A percentile compares a stretch with the other conserved stretches of the same genome.
Conservation (phyloP, 2,113 vertebrate species). For the Oncorhynchus mykiss region DNA sequence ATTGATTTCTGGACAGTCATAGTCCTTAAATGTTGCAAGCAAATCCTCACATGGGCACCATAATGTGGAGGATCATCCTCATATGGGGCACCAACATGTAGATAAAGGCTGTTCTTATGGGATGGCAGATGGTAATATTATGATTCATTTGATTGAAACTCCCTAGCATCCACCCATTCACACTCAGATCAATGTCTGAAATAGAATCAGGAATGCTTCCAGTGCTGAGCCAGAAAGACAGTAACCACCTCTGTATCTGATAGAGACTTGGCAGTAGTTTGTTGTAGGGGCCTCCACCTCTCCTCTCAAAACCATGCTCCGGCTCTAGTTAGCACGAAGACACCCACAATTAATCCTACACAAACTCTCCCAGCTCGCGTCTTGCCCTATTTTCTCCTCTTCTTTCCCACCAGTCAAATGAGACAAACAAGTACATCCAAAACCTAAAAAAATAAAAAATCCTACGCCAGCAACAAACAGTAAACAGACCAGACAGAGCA, state of each 20-base stretch:
- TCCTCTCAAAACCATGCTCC: not conserved
- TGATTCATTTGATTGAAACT: not conserved
- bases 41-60: too few species aligned
- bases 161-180: too few species aligned
- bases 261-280: not conserved
- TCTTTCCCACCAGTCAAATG: too few species aligned
- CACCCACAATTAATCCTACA: not conserved
- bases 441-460: not conserved
- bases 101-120: too few species aligned
- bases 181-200: not conserved
- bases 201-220: not conserved
- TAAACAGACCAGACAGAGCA: slow-evolving; percentile 17
- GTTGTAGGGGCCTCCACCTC: not conserved
- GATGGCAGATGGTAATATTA: too few species aligned
- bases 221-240: too few species aligned
- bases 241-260: not conserved
- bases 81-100: too few species aligned
- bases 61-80: too few species aligned
- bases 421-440: slow-evolving; percentile 18
- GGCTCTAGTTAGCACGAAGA: not conserved
- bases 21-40: too few species aligned
- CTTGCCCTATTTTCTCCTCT: too few species aligned
- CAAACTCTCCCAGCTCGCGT: not conserved
- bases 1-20: not conserved
- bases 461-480: not conserved